phyloP scores from a whole-genome alignment of 1,140 invertebrate genomes.

The Oscheius sp. region DNA sequence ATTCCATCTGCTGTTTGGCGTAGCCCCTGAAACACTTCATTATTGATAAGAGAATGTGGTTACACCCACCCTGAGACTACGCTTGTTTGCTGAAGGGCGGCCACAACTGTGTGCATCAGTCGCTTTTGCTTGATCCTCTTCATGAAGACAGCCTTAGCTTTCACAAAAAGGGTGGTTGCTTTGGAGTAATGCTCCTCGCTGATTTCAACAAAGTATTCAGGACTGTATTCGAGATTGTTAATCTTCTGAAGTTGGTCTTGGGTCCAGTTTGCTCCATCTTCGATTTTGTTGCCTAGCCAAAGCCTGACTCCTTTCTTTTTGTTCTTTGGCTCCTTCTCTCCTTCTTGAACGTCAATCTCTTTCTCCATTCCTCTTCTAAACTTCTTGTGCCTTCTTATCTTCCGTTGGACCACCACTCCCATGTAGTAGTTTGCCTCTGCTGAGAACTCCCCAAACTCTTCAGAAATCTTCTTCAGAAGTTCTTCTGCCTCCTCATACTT shows the following conservation, averaged over 20 bases:
- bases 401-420: not conserved
- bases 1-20: not conserved
- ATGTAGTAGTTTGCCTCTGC: constrained; percentile 6
- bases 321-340: too few species aligned
- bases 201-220: not conserved
- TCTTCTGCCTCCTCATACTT: not conserved
- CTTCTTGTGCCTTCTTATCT: not conserved
- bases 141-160: not conserved
- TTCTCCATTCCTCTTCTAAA: not conserved
- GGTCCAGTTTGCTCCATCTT: not conserved
- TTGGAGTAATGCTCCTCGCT: not conserved
- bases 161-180: not conserved
- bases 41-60: not conserved
- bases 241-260: not conserved
- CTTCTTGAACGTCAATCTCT: too few species aligned
- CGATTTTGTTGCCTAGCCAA: not conserved
- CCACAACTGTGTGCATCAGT: too few species aligned
- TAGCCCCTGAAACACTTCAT: not conserved
- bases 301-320: not conserved
- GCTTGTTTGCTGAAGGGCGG: too few species aligned
- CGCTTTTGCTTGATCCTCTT: too few species aligned
- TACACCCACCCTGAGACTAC: not conserved
- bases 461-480: not conserved
- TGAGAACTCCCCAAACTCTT: not conserved
- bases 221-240: not conserved